Conservation (phyloP, 2,888 invertebrate genomes). For the Lasioglossum pauxillum region DNA sequence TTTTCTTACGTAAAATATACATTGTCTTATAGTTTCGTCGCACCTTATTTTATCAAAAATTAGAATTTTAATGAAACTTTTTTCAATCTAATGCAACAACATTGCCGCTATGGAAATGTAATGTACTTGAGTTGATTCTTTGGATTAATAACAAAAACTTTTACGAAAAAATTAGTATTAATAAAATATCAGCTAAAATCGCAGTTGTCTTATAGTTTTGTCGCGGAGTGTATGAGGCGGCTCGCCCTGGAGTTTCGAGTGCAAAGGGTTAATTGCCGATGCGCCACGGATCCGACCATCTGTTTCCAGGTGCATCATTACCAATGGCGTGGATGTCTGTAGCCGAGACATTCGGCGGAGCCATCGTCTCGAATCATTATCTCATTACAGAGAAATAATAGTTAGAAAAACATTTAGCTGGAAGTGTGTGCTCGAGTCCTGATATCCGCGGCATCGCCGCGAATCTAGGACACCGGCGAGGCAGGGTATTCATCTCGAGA, state of each 20-base stretch:
- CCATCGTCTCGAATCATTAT: background rate
- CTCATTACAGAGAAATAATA: slow-evolving; percentile 9
- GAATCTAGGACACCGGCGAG: slow-evolving; percentile 24
- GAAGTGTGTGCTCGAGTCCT: background rate
- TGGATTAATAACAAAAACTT: no score
- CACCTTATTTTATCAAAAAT: no score
- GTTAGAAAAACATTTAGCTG: background rate
- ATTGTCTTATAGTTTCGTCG: no score
- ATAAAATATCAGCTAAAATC: no score
- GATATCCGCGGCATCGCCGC: slow-evolving; percentile 6
- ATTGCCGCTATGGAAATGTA: no score
- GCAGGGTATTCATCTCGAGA: slow-evolving; percentile 26
- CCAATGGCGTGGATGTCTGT: background rate
- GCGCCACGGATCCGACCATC: background rate
- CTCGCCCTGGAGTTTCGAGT: background rate
- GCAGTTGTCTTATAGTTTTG: no score
- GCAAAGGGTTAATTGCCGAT: background rate
- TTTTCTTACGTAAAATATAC: no score
- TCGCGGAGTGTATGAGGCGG: no score
- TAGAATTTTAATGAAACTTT: no score
- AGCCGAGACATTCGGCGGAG: background rate
- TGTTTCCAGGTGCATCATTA: background rate
- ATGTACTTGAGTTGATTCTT: no score
- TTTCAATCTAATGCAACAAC: no score
- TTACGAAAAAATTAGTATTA: no score